Evolutionary conservation across 30 jellyfish, hydroid and myxozoan species (phyloP), one percentile per base, ranked within the genome.

Genomic region (Aurelia aurita): DNA sequence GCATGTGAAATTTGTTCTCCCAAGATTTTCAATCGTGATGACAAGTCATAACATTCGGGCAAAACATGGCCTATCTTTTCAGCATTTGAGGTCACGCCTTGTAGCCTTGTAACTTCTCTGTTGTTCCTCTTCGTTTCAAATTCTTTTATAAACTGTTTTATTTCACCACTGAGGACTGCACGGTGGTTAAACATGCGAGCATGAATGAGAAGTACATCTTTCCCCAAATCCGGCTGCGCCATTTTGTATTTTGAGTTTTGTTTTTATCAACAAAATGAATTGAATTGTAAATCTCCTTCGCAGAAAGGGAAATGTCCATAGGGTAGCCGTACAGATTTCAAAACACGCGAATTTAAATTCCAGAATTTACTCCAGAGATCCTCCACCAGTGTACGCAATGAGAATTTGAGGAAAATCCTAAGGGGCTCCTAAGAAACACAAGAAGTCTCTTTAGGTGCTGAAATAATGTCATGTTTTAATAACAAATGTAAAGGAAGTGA

Each of bases 191-290:
- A 87, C 60, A 87, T 57, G 23, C 89, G 85, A 45, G 88, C 86
- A 69, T 74, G 89, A 29, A 87, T 75, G 0, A 67, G 79, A 20
- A 87, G 82, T 61, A 70, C 21, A 25, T 87, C 96, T 66, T 87
- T 87, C n/a, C 93, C 93, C 3, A 83, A 14, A 71, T 83, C 93
- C 1, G 61, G 77, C 73, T 75, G 72, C 87, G 93, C 93, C 93
- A 83, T 83, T 60, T 69, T 71, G 60, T 47, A 51, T 77, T 61
- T 32, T 6, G 28, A 15, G 26, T 28, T 22, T 43, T 62, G 72
- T 81, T 80, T 45, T 26, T 22, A 18, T 45, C 25, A 43, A 2
- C 4, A 19, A 15, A 19, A 59, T 78, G 90, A 64, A 64, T 32
- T 62, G 80, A 63, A 62, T 47, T 55, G 1, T 9, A 31, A 39